A percentile compares a stretch with the other conserved stretches of the same genome.
phyloP scores from a whole-genome alignment of 2,113 vertebrate species.

The Ancistrus triradiatus region DNA sequence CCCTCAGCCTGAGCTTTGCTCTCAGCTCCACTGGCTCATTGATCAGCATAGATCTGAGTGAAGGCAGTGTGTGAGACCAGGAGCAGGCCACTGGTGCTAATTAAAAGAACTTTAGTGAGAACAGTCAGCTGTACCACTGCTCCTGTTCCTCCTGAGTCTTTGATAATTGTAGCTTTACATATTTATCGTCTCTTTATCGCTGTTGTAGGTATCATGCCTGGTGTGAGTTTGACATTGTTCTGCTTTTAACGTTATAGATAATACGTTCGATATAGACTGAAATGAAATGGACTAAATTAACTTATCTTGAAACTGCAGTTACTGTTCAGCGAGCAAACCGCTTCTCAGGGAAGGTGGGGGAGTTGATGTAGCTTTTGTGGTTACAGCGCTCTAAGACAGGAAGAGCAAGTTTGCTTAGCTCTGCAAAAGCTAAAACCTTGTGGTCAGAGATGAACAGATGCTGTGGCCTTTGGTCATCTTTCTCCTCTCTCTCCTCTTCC shows the following conservation, averaged over 20 bases:
- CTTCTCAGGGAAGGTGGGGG: neutral
- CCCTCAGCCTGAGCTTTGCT: conserved; percentile 24
- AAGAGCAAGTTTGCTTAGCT: conserved; percentile 19
- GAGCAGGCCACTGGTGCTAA: conserved; percentile 50
- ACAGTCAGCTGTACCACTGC: conserved; percentile 34
- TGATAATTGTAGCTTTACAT: conserved; percentile 23
- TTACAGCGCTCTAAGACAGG: conserved; percentile 8
- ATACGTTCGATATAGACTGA: neutral
- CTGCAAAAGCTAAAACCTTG: conserved; percentile 17
- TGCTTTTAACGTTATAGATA: neutral
- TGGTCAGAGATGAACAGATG: conserved; percentile 15
- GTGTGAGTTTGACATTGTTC: neutral
- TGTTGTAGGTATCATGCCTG: neutral
- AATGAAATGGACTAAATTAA: neutral
- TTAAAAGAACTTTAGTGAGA: conserved; percentile 49
- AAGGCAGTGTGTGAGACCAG: conserved; percentile 49
- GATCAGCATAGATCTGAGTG: conserved; percentile 54
- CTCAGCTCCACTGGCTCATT: conserved; percentile 41
- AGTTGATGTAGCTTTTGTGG: conserved; percentile 17
- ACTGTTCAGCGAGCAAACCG: neutral
- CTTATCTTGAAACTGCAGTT: neutral
- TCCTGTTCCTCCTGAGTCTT: conserved; percentile 11
- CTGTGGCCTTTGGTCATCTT: conserved; percentile 14
- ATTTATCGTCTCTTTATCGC: neutral
- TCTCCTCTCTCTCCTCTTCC: conserved; percentile 1